phyloP scores from a whole-genome alignment of 2,888 invertebrate genomes.

The Itoplectis maculator region DNA sequence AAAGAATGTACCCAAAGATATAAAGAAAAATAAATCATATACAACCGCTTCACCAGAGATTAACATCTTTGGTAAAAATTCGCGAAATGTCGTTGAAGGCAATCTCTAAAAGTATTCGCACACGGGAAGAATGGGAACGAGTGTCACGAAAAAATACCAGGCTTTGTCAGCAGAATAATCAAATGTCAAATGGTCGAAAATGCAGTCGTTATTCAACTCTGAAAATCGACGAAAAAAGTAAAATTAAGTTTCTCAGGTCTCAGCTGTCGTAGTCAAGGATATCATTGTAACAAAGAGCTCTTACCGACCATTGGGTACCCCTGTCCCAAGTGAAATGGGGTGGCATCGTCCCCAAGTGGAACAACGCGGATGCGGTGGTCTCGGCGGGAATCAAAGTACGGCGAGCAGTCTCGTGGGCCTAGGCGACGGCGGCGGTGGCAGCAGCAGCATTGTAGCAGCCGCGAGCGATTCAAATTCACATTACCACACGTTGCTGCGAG shows the following conservation, averaged over 20 bases:
- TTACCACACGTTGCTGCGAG: slow-evolving; percentile 71
- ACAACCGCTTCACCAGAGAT: not conserved
- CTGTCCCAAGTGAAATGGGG: not conserved
- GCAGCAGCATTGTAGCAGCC: slow-evolving; percentile 46
- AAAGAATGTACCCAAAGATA: not conserved
- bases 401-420: slow-evolving; percentile 26
- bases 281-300: not conserved
- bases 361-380: not conserved
- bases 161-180: not conserved
- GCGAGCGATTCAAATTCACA: slow-evolving; percentile 77
- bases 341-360: slow-evolving; percentile 20
- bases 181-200: not conserved
- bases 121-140: too few relatives aligned
- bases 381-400: not conserved
- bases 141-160: not conserved
- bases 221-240: not conserved
- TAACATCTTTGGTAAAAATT: too few relatives aligned
- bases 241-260: not conserved
- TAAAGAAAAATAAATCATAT: not conserved
- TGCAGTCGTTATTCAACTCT: not conserved
- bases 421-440: too few relatives aligned
- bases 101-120: too few relatives aligned
- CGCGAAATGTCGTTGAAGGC: too few relatives aligned
- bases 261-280: not conserved
- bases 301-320: not conserved